Conservation (phyloP, 2,797 vertebrate genomes). For the Pampus argenteus region DNA sequence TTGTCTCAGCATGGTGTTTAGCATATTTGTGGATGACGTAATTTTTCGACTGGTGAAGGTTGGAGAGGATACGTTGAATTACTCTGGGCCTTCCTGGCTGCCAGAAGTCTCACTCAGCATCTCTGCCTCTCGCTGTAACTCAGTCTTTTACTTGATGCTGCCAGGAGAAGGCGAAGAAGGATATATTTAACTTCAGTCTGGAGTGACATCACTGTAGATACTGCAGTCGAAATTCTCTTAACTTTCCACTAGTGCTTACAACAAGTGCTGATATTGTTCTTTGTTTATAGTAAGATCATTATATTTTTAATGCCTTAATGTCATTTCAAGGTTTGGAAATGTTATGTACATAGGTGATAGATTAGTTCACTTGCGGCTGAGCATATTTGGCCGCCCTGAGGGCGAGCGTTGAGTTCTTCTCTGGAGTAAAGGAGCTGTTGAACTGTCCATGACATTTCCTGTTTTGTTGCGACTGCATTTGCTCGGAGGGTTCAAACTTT, state of each 20-base stretch:
- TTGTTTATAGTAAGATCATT: conserved; percentile 40
- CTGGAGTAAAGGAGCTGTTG: conserved; percentile 57
- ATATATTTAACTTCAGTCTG: conserved; percentile 76
- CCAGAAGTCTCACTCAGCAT: conserved; percentile 82
- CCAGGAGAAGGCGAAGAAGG: conserved; percentile 72
- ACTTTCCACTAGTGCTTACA: conserved; percentile 42
- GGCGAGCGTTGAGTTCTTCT: conserved; percentile 54
- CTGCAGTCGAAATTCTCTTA: conserved; percentile 57
- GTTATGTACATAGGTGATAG: conserved; percentile 58
- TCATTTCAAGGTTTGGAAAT: too few species aligned
- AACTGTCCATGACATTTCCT: conserved; percentile 82
- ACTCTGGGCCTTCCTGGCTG: conserved; percentile 75
- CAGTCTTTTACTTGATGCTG: conserved; percentile 75
- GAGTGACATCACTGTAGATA: conserved; percentile 76
- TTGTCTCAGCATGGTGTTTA: conserved; percentile 81
- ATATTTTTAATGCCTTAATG: conserved; percentile 19
- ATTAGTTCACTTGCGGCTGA: conserved; percentile 53
- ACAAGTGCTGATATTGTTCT: conserved; percentile 54
- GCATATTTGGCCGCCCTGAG: conserved; percentile 52
- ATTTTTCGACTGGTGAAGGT: conserved; percentile 78
- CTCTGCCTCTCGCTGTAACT: conserved; percentile 76
- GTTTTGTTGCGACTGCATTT: conserved; percentile 76
- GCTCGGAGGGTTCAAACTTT: conserved; percentile 83
- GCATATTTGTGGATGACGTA: conserved; percentile 85
- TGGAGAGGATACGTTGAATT: conserved; percentile 82